Conservation (phyloP, 1,140 invertebrate species). For the Philotrypesis tridentata region DNA sequence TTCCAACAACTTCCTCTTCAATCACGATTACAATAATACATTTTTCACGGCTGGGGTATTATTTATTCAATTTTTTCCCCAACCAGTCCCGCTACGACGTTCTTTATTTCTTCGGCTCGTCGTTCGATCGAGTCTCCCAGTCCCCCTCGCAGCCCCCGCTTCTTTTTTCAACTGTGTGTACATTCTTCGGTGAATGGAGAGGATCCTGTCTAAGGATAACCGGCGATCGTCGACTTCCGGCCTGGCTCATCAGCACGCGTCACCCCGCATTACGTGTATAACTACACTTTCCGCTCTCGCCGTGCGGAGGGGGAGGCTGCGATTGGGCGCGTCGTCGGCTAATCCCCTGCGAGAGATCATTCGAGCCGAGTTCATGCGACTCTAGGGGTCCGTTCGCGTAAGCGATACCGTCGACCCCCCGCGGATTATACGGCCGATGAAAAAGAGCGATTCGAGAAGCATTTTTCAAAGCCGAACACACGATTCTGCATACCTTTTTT, state of each 20-base stretch:
- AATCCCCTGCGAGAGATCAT: constrained; percentile 26
- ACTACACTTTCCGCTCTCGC: constrained; percentile 68
- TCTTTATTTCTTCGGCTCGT: too few relatives aligned
- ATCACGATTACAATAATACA: too few relatives aligned
- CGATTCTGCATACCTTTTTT: not conserved
- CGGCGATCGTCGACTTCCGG: constrained; percentile 66
- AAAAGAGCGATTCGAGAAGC: not conserved
- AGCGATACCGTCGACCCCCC: constrained; percentile 61
- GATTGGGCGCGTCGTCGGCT: not conserved
- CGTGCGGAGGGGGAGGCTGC: not conserved
- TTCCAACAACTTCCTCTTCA: too few relatives aligned
- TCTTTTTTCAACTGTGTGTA: too few relatives aligned
- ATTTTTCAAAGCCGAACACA: not conserved
- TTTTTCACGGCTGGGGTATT: too few relatives aligned
- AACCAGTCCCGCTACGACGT: too few relatives aligned
- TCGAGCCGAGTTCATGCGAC: not conserved
- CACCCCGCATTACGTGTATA: constrained; percentile 66
- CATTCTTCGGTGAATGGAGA: constrained; percentile 40
- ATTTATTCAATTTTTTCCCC: too few relatives aligned
- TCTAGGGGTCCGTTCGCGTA: constrained; percentile 58
- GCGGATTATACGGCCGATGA: not conserved
- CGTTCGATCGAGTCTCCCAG: too few relatives aligned
- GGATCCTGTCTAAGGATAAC: not conserved
- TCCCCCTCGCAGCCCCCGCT: too few relatives aligned
- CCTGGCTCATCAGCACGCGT: constrained; percentile 67